Percentiles rank a stretch among this genome's conserved stretches.
These are phyloP conservation scores for Bombus ignitus DNA, from an alignment of 1,140 invertebrate species.

Conservation along the genomic window DNA sequence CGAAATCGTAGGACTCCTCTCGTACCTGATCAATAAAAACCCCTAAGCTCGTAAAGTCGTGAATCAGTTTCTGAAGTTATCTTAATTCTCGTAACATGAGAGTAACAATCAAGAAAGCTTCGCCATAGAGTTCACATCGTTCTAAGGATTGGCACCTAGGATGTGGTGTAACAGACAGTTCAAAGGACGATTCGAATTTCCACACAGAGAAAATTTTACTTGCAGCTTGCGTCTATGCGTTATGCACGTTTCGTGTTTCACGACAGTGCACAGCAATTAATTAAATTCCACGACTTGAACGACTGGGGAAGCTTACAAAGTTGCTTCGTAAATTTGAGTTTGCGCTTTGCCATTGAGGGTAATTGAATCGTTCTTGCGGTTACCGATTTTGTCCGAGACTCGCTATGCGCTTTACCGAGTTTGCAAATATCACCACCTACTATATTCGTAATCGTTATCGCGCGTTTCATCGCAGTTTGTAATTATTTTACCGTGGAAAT, in stretches of 20 bases:
- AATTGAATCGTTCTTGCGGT: neutral
- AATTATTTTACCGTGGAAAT: neutral
- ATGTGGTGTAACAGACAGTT: no score
- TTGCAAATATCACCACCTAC: neutral
- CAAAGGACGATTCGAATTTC: neutral
- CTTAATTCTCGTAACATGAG: no score
- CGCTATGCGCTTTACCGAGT: neutral
- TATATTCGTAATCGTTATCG: neutral
- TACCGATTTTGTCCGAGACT: neutral
- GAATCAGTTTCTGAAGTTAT: no score
- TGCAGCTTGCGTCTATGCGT: neutral
- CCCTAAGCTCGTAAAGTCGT: no score
- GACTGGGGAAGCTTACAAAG: neutral
- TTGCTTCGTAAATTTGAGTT: slow-evolving; percentile 12
- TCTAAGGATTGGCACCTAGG: no score
- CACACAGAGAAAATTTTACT: slow-evolving; percentile 9
- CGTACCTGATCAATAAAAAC: no score
- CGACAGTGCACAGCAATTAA: neutral
- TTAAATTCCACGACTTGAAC: slow-evolving; percentile 15
- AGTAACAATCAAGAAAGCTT: no score
- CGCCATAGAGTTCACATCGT: no score
- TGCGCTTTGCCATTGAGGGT: no score
- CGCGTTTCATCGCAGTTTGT: neutral
- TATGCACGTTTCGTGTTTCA: neutral
- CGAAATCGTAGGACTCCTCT: no score